Evolutionary conservation across 2,888 invertebrate genomes (phyloP).

Genomic region (Thera obeliscata): DNA sequence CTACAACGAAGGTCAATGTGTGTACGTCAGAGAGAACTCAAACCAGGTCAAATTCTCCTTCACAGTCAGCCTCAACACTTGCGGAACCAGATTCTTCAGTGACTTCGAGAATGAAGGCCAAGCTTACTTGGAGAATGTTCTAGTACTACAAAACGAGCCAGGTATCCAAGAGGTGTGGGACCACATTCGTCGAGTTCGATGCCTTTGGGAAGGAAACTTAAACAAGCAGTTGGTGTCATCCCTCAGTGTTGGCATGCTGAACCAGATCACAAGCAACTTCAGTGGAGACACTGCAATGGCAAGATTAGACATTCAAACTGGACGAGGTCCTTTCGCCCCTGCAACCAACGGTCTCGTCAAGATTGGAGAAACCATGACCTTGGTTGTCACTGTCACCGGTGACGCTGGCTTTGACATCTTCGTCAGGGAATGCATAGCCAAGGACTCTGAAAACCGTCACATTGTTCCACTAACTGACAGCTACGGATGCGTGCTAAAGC

Average conservation of each 20-base stretch:
- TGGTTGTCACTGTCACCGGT: slow-evolving; percentile 91
- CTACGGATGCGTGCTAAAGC: slow-evolving; percentile 90
- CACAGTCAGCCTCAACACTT: slow-evolving; percentile 89
- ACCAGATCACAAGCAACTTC: slow-evolving; percentile 92
- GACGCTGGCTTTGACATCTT: slow-evolving; percentile 91
- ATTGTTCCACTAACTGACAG: slow-evolving; percentile 89
- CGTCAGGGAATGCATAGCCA: slow-evolving; percentile 90
- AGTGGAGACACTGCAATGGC: slow-evolving; percentile 94
- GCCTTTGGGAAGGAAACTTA: slow-evolving; percentile 92
- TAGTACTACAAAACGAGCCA: slow-evolving; percentile 91
- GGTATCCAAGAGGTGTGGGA: slow-evolving; percentile 93
- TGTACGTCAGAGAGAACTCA: slow-evolving; percentile 89
- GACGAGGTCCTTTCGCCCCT: slow-evolving; percentile 90
- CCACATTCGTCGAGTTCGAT: slow-evolving; percentile 89
- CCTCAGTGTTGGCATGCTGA: slow-evolving; percentile 91
- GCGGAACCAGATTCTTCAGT: slow-evolving; percentile 92
- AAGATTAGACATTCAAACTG: slow-evolving; percentile 90
- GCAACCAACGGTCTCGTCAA: slow-evolving; percentile 91
- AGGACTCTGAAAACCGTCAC: slow-evolving; percentile 87
- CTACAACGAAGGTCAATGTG: slow-evolving; percentile 87
- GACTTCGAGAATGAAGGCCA: slow-evolving; percentile 90
- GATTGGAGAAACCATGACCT: slow-evolving; percentile 92
- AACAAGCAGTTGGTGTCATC: slow-evolving; percentile 90
- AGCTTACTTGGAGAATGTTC: slow-evolving; percentile 91
- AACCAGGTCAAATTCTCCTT: slow-evolving; percentile 88